A percentile compares a stretch with the other conserved stretches of the same genome.
Conservation (phyloP, 2,888 invertebrate genomes). For the Cephus runcator region DNA sequence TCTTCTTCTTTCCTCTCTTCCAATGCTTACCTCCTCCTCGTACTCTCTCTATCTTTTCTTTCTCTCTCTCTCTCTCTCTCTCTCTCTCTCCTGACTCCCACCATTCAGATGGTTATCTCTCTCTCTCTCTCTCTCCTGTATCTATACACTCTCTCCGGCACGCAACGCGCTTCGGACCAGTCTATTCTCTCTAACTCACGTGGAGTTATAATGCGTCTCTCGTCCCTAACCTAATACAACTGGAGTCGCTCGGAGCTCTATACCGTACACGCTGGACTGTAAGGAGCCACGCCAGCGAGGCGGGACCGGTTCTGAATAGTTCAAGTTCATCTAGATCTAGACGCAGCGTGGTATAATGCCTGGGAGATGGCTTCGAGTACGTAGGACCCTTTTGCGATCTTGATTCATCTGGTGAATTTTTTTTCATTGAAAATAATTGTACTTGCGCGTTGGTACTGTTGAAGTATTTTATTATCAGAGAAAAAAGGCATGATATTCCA, state of each 20-base stretch:
- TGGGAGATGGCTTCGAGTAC: not conserved
- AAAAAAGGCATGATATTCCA: not conserved
- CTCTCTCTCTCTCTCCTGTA: not conserved
- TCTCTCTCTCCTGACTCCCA: not conserved
- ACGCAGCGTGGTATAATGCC: not conserved
- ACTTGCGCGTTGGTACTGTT: not conserved
- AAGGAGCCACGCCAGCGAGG: slow-evolving; percentile 14
- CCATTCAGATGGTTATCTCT: not conserved
- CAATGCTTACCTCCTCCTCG: not conserved
- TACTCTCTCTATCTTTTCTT: not conserved
- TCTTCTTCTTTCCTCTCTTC: not conserved
- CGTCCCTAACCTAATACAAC: slow-evolving; percentile 62
- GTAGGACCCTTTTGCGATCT: not conserved
- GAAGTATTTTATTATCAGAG: not conserved
- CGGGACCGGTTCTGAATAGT: slow-evolving; percentile 54
- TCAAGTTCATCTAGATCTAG: slow-evolving; percentile 56
- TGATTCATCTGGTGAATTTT: not conserved
- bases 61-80: slow-evolving; percentile 2
- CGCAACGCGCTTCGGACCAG: slow-evolving; percentile 19
- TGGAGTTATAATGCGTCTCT: slow-evolving; percentile 45
- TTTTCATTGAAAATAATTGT: not conserved
- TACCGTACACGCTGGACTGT: slow-evolving; percentile 6
- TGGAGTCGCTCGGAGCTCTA: slow-evolving; percentile 46
- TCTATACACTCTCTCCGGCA: not conserved
- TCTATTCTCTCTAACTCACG: slow-evolving; percentile 52